Evolutionary conservation across 2,888 invertebrate genomes (phyloP).

Genomic region (Tachystola acroxantha): DNA sequence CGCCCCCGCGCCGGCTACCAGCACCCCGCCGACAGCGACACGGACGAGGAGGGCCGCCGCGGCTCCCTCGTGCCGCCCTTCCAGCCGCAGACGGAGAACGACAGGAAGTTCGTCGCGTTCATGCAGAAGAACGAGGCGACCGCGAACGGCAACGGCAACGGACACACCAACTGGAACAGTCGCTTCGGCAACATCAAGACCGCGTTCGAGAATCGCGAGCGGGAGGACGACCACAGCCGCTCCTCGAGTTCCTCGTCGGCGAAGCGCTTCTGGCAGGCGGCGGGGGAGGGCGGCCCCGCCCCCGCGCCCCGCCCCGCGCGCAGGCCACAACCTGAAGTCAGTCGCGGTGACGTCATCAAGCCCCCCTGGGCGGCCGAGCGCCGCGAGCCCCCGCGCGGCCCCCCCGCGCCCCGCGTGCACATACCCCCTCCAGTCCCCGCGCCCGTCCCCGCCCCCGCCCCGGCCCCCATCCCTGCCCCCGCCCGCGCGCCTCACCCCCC

Average conservation of each 20-base stretch:
- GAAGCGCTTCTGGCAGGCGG: conserved; percentile 80
- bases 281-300: conserved; percentile 65
- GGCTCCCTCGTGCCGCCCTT: conserved; percentile 80
- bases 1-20: conserved; percentile 80
- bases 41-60: conserved; percentile 60
- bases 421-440: conserved; percentile 10
- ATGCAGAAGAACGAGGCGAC: conserved; percentile 83
- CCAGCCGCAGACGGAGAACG: conserved; percentile 90
- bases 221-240: conserved; percentile 43
- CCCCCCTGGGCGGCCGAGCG: conserved; percentile 65
- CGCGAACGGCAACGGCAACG: conserved; percentile 18
- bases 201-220: conserved; percentile 82
- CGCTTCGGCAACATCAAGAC: conserved; percentile 91
- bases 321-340: conserved; percentile 39
- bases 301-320: conserved; percentile 7
- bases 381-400: conserved; percentile 55
- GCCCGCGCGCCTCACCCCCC: conserved; percentile 33
- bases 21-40: conserved; percentile 62
- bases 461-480: conserved; percentile 9
- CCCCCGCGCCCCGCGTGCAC: conserved; percentile 44
- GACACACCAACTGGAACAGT: conserved; percentile 85
- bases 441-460: conserved; percentile 8
- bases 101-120: conserved; percentile 89
- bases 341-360: conserved; percentile 48
- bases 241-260: conserved; percentile 72